phyloP scores from a whole-genome alignment of 2,797 vertebrate species.

The Alca torda region DNA sequence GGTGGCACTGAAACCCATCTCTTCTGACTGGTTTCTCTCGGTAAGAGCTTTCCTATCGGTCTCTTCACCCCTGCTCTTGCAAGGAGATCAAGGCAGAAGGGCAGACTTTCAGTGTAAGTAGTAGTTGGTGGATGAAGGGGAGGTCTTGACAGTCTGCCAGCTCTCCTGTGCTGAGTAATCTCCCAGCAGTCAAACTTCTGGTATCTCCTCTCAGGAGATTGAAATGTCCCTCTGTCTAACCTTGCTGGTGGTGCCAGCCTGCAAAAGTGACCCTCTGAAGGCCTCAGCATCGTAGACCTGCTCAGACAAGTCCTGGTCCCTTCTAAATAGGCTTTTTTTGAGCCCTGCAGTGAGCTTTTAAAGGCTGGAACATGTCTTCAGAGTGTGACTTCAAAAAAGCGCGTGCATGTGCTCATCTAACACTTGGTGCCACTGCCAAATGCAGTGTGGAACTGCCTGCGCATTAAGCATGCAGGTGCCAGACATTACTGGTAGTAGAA shows the following conservation, averaged over 20 bases:
- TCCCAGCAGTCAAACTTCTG: background rate
- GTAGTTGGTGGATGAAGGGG: background rate
- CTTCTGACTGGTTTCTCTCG: background rate
- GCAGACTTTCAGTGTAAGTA: background rate
- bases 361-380: background rate
- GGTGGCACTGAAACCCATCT: background rate
- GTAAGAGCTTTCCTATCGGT: background rate
- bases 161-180: background rate
- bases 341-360: background rate
- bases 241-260: background rate
- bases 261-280: background rate
- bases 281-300: rapidly evolving
- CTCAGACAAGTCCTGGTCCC: background rate
- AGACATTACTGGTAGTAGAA: rapidly evolving
- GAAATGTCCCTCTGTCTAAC: background rate
- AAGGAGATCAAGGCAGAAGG: background rate
- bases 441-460: rapidly evolving
- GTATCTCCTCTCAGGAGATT: background rate
- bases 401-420: background rate
- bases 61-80: background rate
- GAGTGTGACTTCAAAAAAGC: background rate
- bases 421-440: background rate
- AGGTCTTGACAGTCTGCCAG: background rate
- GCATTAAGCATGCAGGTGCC: background rate
- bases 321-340: background rate